Evolutionary conservation across 1,140 invertebrate genomes (phyloP), one percentile per base, ranked within the genome.

Genomic region (Triops longicaudatus): DNA sequence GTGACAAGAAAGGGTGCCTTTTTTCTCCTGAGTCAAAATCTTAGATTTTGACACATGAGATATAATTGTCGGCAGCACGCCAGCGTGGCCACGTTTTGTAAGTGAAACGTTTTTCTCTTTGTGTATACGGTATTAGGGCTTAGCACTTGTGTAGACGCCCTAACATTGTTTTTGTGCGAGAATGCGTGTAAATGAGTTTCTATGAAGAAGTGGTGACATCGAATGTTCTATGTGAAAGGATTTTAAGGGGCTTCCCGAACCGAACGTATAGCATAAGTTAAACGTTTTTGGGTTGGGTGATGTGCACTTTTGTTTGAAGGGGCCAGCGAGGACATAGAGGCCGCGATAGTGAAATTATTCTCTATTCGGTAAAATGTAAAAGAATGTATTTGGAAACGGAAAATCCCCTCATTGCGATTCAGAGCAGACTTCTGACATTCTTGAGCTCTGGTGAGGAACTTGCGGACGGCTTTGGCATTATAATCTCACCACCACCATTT

Each of bases 391-490:
- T 63, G 50, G 50, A 63, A 63, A 63, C 50, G 50, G 50, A 63
- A 63, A 63, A 63, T 63, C 50, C 50, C 50, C 50, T 63, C 50
- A 63, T 63, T 63, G 50, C 50, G 50, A 63, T 63, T 63, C 50
- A 63, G 50, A 63, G 50, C 50, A 63, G 50, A 63, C 50, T 63
- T 63, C 44, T 63, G 5, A 14, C 50, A 63, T 63, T 63, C 50
- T 63, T 63, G 4, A 37, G 31, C 31, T 37, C 7, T 37, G 2
- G 31, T 2, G 31, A 22, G 50, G 50, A 63, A 63, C 50, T 63
- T 22, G 50, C 50, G n/a, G 50, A 63, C 50, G 50, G 3, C 50
- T 63, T 63, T 63, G 14, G 50, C 50, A 63, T 63, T 63, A 22
- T 63, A 63, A 63, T 63, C 10, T 3, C 14, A 63, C 50, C 50